These are phyloP conservation scores for Drosophila yakuba DNA, from an alignment of 1,140 invertebrate genomes.

Conservation along the genomic window DNA sequence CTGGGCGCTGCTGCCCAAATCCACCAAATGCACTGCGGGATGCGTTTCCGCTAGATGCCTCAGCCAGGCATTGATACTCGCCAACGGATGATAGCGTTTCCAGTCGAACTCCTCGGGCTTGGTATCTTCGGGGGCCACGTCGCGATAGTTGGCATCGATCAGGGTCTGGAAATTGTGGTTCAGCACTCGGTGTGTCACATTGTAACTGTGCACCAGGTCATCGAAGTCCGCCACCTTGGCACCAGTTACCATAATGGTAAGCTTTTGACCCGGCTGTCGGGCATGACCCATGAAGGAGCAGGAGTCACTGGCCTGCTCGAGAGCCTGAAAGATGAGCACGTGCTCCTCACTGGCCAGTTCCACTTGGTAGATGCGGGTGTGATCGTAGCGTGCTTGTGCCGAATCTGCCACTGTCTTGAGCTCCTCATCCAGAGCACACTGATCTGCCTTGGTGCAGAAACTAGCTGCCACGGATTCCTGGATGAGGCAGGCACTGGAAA, in stretches of 20 bases:
- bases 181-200: slow-evolving; percentile 66
- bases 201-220: slow-evolving; percentile 73
- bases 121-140: slow-evolving; percentile 57
- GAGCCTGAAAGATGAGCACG: slow-evolving; percentile 74
- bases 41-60: slow-evolving; percentile 83
- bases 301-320: slow-evolving; percentile 78
- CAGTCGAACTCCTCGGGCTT: slow-evolving; percentile 75
- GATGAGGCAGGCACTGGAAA: neutral
- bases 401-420: neutral
- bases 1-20: slow-evolving; percentile 86
- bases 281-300: slow-evolving; percentile 75
- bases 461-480: slow-evolving; percentile 23
- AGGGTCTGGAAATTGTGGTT: slow-evolving; percentile 75
- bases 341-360: slow-evolving; percentile 78
- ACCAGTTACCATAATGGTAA: slow-evolving; percentile 76
- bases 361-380: slow-evolving; percentile 85
- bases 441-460: slow-evolving; percentile 63
- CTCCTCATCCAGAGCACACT: slow-evolving; percentile 46
- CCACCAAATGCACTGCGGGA: slow-evolving; percentile 85
- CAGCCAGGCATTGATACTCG: slow-evolving; percentile 86
- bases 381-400: slow-evolving; percentile 78
- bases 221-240: slow-evolving; percentile 76
- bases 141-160: slow-evolving; percentile 66
- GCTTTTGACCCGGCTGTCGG: slow-evolving; percentile 61
- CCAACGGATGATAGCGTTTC: slow-evolving; percentile 85